Base-by-base conservation (phyloP, 1,140 invertebrate species). In the Mycetomoellerius zeteki region DNA sequence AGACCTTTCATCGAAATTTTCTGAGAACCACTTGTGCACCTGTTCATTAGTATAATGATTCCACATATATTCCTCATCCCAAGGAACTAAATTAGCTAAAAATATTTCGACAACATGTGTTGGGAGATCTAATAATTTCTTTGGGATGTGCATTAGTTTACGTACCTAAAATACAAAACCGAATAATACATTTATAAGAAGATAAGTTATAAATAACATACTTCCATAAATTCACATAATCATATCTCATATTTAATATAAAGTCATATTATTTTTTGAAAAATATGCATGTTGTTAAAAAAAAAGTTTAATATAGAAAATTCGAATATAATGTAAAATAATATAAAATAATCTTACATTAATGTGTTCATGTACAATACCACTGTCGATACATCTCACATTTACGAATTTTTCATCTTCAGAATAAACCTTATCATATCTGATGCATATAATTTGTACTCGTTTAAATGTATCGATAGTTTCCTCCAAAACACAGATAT, bases 21-120 rank as follows among this genome's bases (percentile, higher is more conserved):
- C 78, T 7, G 75, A n/a, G 47, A 94, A 93, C 94, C 94, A 95
- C 1, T 90, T 7, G 6, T 91, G 69, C 47, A 75, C 86, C 3
- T 60, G 27, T 14, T 92, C 69, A 60, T 86, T 92, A 19, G 92
- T 92, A 30, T 62, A 76, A 33, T 87, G 27, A 88, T 92, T 95
- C 95, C 95, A 95, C 33, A 88, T 89, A 84, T 90, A 91, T 89
- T 95, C 95, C 16, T 94, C 52, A 75, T 95, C 95, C 58, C 85
- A 93, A 27, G 95, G 94, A 27, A 77, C 67, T 75, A 95, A 86
- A 56, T 88, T 89, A 62, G 87, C 71, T 65, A 95, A 64, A 88
- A 93, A 94, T 75, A 95, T 82, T 86, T 95, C 94, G 0, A 95
- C 54, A n/a, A 93, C 90, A 65, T 93, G 88, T 0, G 90, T 78